These are phyloP conservation scores for Drosophila ustulata DNA, from an alignment of 2,888 invertebrate genomes.

Conservation along the genomic window DNA sequence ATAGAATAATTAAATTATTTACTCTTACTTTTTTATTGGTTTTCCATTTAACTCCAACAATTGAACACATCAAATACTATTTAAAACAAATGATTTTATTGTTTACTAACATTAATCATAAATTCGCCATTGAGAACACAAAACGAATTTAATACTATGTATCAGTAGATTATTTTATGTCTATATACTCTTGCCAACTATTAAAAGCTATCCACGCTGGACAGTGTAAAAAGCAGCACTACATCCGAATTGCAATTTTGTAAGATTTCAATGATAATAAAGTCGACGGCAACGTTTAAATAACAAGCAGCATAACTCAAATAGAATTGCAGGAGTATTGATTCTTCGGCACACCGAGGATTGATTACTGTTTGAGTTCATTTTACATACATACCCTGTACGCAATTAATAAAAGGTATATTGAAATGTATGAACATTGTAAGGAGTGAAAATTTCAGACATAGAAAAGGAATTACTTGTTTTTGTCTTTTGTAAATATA, in stretches of 20 bases:
- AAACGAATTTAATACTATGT: not conserved
- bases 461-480: too few relatives aligned
- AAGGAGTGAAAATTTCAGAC: too few relatives aligned
- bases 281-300: slow-evolving; percentile 1
- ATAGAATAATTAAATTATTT: not conserved
- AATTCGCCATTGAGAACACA: not conserved
- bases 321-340: slow-evolving; percentile 38
- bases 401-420: not conserved
- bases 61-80: not conserved
- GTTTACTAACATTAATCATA: not conserved
- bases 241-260: not conserved
- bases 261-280: not conserved
- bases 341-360: slow-evolving; percentile 40
- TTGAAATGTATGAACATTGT: not conserved
- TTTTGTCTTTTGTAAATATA: too few relatives aligned
- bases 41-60: slow-evolving; percentile 3
- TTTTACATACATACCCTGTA: slow-evolving; percentile 21
- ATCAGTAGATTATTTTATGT: not conserved
- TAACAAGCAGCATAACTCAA: slow-evolving; percentile 8
- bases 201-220: not conserved
- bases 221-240: not conserved
- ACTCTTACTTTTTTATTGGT: not conserved
- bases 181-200: slow-evolving; percentile 6
- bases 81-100: not conserved
- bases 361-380: slow-evolving; percentile 20